Evolutionary conservation across 2,888 invertebrate genomes (phyloP).

Genomic region (Cenopis cana): DNA sequence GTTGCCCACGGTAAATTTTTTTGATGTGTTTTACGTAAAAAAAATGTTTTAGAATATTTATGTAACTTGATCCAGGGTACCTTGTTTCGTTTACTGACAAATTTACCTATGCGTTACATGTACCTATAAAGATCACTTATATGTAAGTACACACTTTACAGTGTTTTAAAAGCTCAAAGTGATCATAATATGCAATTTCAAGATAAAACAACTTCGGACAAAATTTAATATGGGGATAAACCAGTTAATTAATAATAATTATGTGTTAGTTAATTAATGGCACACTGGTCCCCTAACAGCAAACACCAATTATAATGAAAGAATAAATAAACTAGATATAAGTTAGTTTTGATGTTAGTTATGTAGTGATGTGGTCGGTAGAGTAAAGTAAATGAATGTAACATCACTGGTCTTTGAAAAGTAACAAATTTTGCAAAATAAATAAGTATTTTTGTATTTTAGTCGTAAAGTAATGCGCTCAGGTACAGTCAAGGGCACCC

Average conservation of each 20-base stretch:
- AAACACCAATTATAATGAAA: constrained; percentile 70
- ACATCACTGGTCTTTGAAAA: constrained; percentile 36
- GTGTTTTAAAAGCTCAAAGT: neutral
- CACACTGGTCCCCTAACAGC: constrained; percentile 58
- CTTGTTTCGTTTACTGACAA: constrained; percentile 46
- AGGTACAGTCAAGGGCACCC: too few species aligned
- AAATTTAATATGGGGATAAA: constrained; percentile 34
- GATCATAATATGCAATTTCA: constrained; percentile 5
- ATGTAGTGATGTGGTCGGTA: constrained; percentile 79
- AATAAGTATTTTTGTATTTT: too few species aligned
- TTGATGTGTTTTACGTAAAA: constrained; percentile 22
- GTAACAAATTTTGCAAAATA: neutral
- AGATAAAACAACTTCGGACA: constrained; percentile 43
- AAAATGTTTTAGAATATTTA: constrained; percentile 69
- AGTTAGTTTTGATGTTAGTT: constrained; percentile 74
- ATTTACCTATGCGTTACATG: neutral
- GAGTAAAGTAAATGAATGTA: constrained; percentile 54
- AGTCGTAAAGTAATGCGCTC: too few species aligned
- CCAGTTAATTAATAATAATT: neutral
- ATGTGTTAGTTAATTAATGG: constrained; percentile 1
- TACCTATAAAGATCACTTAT: constrained; percentile 5
- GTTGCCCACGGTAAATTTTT: constrained; percentile 3
- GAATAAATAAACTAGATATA: constrained; percentile 62
- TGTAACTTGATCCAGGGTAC: constrained; percentile 70
- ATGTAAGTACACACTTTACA: too few species aligned